Conservation (phyloP, 2,113 vertebrate genomes). For the Haemorhous mexicanus region DNA sequence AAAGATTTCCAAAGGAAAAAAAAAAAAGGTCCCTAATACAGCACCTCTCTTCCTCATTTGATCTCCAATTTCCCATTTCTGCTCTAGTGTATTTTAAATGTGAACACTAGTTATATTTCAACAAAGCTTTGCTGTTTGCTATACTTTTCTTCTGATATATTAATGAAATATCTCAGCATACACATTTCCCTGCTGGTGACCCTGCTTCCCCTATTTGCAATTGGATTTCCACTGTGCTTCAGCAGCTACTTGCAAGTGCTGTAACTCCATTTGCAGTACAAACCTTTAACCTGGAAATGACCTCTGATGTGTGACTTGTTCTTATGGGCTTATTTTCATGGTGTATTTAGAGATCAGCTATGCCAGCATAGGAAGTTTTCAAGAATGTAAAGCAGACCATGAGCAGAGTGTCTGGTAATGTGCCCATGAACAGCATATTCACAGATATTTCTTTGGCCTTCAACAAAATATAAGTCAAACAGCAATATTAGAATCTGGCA, state of each 20-base stretch:
- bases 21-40: neutral
- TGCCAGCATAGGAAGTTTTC: neutral
- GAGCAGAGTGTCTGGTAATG: neutral
- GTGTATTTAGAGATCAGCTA: neutral
- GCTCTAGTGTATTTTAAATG: neutral
- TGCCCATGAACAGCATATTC: neutral
- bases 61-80: neutral
- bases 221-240: neutral
- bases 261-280: neutral
- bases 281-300: neutral
- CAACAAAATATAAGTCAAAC: neutral
- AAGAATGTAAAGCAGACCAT: neutral
- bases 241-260: neutral
- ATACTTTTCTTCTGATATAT: neutral
- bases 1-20: neutral
- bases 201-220: neutral
- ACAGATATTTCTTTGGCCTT: neutral
- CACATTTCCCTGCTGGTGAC: neutral
- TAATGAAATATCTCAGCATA: neutral
- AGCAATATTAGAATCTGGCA: neutral
- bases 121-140: neutral
- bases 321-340: neutral
- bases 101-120: neutral
- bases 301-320: neutral
- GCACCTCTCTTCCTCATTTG: neutral